Evolutionary conservation across 2,888 invertebrate species (phyloP), one percentile per base, ranked within the genome.

Genomic region (Scaeva pyrastri): DNA sequence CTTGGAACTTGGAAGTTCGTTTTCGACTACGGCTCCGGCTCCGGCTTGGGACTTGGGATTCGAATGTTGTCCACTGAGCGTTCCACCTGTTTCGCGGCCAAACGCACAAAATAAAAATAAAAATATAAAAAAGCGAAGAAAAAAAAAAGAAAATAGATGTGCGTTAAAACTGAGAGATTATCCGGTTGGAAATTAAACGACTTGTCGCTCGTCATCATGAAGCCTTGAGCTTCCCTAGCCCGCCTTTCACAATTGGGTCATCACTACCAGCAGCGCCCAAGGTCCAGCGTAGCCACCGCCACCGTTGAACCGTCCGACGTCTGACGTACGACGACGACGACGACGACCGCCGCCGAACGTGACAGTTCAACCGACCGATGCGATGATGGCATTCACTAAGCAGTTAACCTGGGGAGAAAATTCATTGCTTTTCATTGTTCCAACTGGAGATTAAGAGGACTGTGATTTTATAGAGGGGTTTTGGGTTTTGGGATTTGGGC

Each of bases 181-280:
- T 76, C 72, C 80, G 68, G 55, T 80, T 85, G 81, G 80, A 85
- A 85, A 85, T 85, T 85, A 85, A 85, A 80, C 81, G 85, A 73
- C 81, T 85, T 85, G 80, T 73, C 73, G 72, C 81, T 26, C 77
- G 68, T 81, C 39, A 52, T 81, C 39, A 52, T 55, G 50, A 21
- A 43, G 64, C 60, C 48, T 68, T 23, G 56, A 55, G 41, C 43
- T 64, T 1, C 16, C 14, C 31, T 50, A 50, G 21, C 60, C 14
- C 41, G 5, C 26, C 23, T n/a, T 31, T 66, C 48, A 5, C 5
- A 43, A 48, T 66, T 66, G 66, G 66, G 66, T 66, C 66, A 62
- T 43, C 26, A 48, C 45, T 45, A 7, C 31, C 41, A 19, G n/a
- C 8, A 8, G 5, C 31, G 8, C 31, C 8, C n/a, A n/a, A n/a